A percentile compares a stretch with the other conserved stretches of the same genome.
These are phyloP conservation scores for Agriotes lineatus DNA, from an alignment of 2,888 invertebrate species.

Conservation along the genomic window DNA sequence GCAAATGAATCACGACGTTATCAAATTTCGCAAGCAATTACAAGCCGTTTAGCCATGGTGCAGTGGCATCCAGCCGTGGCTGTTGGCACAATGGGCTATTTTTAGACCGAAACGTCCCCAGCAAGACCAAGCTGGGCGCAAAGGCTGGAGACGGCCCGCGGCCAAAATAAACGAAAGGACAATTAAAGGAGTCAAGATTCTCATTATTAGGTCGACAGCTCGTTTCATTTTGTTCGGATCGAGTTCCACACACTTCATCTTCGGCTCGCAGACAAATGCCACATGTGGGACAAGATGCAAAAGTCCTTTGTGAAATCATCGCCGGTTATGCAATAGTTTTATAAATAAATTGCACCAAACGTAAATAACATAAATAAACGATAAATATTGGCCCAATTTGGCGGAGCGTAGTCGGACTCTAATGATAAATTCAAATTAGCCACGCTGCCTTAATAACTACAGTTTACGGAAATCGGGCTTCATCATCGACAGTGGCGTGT, in stretches of 20 bases:
- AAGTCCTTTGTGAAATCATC: neutral
- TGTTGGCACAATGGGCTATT: neutral
- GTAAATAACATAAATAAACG: conserved; percentile 1
- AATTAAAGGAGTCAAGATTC: conserved; percentile 14
- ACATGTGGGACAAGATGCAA: neutral
- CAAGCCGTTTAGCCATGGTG: neutral
- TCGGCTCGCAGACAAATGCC: too few relatives aligned
- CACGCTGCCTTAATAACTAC: neutral
- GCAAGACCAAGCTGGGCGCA: conserved; percentile 5
- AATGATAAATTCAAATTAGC: conserved; percentile 5
- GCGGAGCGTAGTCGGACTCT: neutral
- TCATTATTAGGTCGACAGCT: conserved; percentile 17
- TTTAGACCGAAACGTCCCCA: neutral
- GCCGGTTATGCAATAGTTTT: neutral
- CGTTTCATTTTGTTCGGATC: neutral
- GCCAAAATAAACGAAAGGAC: conserved; percentile 8
- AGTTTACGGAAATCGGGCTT: conserved; percentile 4
- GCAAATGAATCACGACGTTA: neutral
- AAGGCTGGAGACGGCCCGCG: neutral
- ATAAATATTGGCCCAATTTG: conserved; percentile 1
- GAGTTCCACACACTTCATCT: neutral
- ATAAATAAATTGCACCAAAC: neutral
- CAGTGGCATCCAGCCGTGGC: conserved; percentile 1
- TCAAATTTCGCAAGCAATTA: conserved; percentile 5
- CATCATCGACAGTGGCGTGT: too few relatives aligned